Evolutionary conservation across 2,797 vertebrate genomes (phyloP), one percentile per base, ranked within the genome.

Genomic region (Poecilia velifera): DNA sequence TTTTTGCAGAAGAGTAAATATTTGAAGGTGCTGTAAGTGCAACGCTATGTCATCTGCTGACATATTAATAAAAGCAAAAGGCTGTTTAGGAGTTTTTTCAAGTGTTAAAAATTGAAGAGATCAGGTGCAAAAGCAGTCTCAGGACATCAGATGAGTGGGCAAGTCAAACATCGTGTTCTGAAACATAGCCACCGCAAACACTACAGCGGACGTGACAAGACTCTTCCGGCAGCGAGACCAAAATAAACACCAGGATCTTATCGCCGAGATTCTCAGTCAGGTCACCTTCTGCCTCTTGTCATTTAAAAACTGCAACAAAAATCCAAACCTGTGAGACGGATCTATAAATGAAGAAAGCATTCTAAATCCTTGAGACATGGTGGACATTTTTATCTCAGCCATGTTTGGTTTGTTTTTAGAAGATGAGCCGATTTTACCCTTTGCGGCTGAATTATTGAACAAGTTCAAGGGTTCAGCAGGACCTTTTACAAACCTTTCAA

Each of bases 31-130:
- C 84, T 43, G 68, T 85, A 86, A 85, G 89, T 81, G 78, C 91
- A 90, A 94, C 90, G 90, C 89, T 73, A 46, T 70, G 72, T 71
- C 49, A 77, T 66, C 57, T 87, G 91, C 89, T 91, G 92, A 92
- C 90, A 89, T 91, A 92, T 93, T 92, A 94, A 93, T 93, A 94
- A 94, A 91, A 94, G 89, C 89, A 89, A 94, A 93, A 85, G 49
- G 83, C 86, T 89, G 85, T 83, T 94, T 88, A 91, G 91, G 90
- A 90, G 90, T 89, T 83, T 90, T 95, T 95, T 91, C 86, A 88
- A 80, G 77, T 90, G 84, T 78, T 93, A 41, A 93, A 94, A 91
- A 22, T 89, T 91, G 93, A 78, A 94, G 92, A 59, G 20, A 68
- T 72, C 73, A 80, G 89, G 90, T n/a, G 71, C 78, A 87, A 89